Percentiles rank a stretch among this genome's conserved stretches.
Evolutionary conservation across 1,140 invertebrate species (phyloP).

Genomic region (Leptinotarsa defecta): DNA sequence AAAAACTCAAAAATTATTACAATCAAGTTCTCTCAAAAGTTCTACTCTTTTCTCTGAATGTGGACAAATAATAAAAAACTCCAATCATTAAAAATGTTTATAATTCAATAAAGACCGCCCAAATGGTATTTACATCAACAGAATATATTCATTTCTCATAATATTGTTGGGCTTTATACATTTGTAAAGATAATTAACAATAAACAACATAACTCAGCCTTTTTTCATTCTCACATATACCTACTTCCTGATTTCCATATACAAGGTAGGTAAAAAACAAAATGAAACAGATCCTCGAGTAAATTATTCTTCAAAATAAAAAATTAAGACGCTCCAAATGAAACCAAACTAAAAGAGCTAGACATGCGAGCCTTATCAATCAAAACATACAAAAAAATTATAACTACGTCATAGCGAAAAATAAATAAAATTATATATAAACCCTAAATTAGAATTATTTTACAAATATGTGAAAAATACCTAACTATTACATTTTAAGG

Average conservation of each 20-base stretch:
- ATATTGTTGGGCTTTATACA: conserved; percentile 34
- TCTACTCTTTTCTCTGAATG: background rate
- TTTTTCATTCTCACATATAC: conserved; percentile 35
- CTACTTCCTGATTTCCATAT: conserved; percentile 9
- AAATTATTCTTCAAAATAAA: background rate
- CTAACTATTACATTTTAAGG: too few relatives aligned
- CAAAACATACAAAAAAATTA: too few relatives aligned
- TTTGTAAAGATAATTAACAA: conserved; percentile 34
- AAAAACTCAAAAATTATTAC: too few relatives aligned
- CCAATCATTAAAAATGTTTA: conserved; percentile 27
- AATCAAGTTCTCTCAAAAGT: background rate
- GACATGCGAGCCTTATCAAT: too few relatives aligned
- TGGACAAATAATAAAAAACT: background rate
- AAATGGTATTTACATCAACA: conserved; percentile 34
- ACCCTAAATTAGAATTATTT: too few relatives aligned
- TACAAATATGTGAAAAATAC: too few relatives aligned
- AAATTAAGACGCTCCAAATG: background rate
- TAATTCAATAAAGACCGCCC: conserved; percentile 32
- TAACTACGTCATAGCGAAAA: too few relatives aligned
- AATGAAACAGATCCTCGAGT: background rate
- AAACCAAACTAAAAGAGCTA: background rate
- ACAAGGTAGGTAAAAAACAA: background rate
- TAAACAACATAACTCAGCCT: conserved; percentile 31
- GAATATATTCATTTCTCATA: conserved; percentile 33
- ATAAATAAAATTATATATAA: too few relatives aligned